phyloP scores from a whole-genome alignment of 2,797 vertebrate genomes.

The Margarornis squamiger region DNA sequence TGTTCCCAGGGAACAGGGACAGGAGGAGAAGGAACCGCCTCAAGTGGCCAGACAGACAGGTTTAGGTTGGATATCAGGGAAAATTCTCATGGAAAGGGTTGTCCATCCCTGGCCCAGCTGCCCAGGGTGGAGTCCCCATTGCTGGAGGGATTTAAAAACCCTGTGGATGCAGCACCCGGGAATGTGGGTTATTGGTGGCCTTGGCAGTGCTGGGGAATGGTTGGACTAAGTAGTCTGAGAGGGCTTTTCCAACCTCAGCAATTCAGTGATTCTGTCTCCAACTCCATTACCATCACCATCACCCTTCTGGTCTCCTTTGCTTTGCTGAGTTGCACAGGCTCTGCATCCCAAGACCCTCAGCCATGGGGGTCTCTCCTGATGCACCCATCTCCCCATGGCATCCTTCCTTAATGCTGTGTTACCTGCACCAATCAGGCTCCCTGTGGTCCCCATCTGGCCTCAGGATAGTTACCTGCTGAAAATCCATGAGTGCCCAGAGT shows the following conservation, averaged over 20 bases:
- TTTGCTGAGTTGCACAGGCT: rapidly evolving
- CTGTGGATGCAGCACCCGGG: rapidly evolving
- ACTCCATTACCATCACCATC: neutral
- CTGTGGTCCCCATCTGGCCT: rapidly evolving
- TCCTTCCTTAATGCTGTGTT: neutral
- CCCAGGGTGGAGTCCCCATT: neutral
- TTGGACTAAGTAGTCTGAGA: rapidly evolving
- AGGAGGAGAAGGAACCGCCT: neutral
- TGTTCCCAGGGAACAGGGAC: neutral
- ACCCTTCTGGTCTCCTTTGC: neutral
- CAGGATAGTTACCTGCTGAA: rapidly evolving
- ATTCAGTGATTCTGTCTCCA: neutral
- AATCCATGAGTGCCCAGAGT: rapidly evolving
- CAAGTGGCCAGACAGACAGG: rapidly evolving
- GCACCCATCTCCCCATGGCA: rapidly evolving
- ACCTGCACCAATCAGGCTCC: rapidly evolving
- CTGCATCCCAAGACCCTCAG: rapidly evolving
- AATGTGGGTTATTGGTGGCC: neutral
- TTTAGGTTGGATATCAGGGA: rapidly evolving
- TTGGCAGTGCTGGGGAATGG: too few species aligned
- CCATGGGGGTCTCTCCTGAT: rapidly evolving
- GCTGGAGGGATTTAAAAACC: neutral
- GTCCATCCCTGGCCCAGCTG: rapidly evolving
- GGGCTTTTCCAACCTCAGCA: neutral
- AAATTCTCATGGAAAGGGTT: neutral